Evolutionary conservation across 1,140 invertebrate species (phyloP), one percentile per base, ranked within the genome.

Genomic region (Cherax destructor): DNA sequence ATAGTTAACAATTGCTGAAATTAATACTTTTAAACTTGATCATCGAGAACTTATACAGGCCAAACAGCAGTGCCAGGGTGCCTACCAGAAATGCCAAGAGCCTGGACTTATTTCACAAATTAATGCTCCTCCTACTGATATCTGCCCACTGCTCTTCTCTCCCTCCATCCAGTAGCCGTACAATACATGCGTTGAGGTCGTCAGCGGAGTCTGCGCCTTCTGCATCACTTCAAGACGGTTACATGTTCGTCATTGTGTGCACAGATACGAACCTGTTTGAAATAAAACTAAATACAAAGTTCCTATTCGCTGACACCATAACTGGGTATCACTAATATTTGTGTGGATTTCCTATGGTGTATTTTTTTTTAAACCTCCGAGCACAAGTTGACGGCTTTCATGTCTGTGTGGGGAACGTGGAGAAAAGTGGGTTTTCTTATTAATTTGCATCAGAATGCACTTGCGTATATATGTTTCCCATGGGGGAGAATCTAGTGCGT

Each of bases 231-330:
- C 52, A 56, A 61, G 56, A 83, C 61, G 81, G 81, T 69, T 83
- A 83, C 21, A 69, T 65, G 13, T 69, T 69, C 61, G 21, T 49
- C 61, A 5, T 69, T 69, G n/a, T 41, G 81, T 80, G 47, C 49
- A 88, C n/a, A 81, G 47, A 88, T 16, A 81, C 21, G 61, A 81
- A 61, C 65, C 59, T 81, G 65, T 88, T 21, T 81, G 47, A 88
- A 30, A 80, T 80, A 88, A 24, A 81, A 81, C 65, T 47, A 72
- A 79, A 88, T 81, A 88, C 77, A 72, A 81, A 74, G 59, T 74
- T 88, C 41, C 78, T 72, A 56, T 81, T 81, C 79, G 78, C 87
- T 88, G 87, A 88, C 78, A 88, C 78, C 87, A 88, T 83, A 65
- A 81, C 65, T 88, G 49, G 65, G 87, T 83, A 88, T 78, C 76